phyloP scores from a whole-genome alignment of 2,797 vertebrate species.

The Hydrophis major region DNA sequence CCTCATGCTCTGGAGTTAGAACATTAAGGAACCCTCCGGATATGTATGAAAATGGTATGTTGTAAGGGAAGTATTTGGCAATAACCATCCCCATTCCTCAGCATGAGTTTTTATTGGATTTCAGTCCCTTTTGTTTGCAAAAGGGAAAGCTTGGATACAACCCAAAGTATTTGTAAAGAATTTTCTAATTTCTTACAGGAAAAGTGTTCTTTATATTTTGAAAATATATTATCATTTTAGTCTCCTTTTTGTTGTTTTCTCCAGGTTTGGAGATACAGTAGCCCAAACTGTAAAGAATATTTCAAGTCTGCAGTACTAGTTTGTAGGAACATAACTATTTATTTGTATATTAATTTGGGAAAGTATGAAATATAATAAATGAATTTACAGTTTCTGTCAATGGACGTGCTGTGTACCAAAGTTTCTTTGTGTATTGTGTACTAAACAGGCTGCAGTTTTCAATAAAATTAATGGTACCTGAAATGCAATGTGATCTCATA shows the following conservation, averaged over 20 bases:
- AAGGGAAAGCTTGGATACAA: neutral
- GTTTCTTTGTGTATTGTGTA: too few species aligned
- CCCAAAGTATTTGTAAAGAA: slow-evolving; percentile 11
- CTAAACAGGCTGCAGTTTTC: neutral
- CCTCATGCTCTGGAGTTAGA: neutral
- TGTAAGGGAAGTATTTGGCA: neutral
- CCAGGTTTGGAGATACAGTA: neutral
- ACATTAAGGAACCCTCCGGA: neutral
- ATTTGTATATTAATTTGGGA: slow-evolving; percentile 12
- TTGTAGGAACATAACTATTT: slow-evolving; percentile 46
- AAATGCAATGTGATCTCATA: neutral
- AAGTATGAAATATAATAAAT: neutral
- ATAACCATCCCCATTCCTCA: neutral
- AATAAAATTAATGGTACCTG: neutral
- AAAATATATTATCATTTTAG: neutral
- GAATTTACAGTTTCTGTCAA: neutral
- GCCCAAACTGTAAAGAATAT: neutral
- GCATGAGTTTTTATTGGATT: neutral
- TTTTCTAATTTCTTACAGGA: slow-evolving; percentile 22
- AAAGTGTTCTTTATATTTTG: slow-evolving; percentile 22
- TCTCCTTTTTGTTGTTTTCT: neutral
- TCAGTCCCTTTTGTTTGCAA: neutral
- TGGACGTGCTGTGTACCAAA: neutral
- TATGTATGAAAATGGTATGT: neutral
- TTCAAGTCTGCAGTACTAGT: neutral